Evolutionary conservation across 1,140 invertebrate species (phyloP), one percentile per base, ranked within the genome.

Genomic region (Phenacoccus solenopsis): DNA sequence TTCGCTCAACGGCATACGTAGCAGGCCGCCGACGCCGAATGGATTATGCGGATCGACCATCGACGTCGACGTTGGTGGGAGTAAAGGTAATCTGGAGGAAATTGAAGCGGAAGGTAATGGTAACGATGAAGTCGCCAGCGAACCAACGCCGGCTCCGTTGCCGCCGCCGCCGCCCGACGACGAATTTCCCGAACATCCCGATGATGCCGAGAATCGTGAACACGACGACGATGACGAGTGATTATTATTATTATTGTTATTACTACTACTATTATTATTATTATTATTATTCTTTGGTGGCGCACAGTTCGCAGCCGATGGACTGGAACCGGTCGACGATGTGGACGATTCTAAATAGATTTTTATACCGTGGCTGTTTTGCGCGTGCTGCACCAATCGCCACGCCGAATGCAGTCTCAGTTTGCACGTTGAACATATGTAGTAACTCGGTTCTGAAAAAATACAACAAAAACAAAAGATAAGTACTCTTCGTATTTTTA

Each of bases 371-470:
- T 98, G 95, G 64, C 88, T 86, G 73, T 90, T 90, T 79, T 98
- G 95, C 20, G 91, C 94, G 78, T 98, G 96, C 78, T 97, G 94
- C 12, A 98, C 84, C 72, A 98, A 82, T 59, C 88, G 84, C 95
- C 95, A 98, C 0, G 96, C 94, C 24, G 94, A 96, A 73, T 88
- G 86, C 68, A 92, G 86, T 56, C 90, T 86, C 69, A 90, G 87
- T 74, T 94, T 94, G 81, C 96, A 98, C 30, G 94, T 96, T 20
- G 88, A 94, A 79, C 96, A 98, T 49, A 94, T 88, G 78, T 96
- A 91, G 82, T 91, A 91, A 78, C 88, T 89, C 72, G 96, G 95
- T 83, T 98, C 96, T 98, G 90, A 59, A 87, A 90, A 85, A 84
- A 81, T 83, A 75, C 72, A 79, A 75, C 72, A 79, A 75, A 78